Evolutionary conservation across 2,113 vertebrate genomes (phyloP), one percentile per base, ranked within the genome.

Genomic region (Cyanoramphus novaezelandiae): DNA sequence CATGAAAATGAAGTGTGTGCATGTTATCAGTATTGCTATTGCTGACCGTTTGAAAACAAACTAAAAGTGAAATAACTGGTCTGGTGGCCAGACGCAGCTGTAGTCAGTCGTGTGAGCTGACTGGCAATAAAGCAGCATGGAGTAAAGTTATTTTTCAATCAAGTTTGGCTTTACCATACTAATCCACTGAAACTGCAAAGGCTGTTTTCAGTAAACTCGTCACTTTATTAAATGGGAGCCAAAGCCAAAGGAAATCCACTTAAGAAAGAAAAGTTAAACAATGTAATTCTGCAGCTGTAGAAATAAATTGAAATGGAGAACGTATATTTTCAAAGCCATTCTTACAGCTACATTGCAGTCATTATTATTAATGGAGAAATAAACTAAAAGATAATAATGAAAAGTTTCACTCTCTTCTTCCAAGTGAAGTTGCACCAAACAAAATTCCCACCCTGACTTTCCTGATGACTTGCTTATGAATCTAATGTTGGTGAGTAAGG

Each of bases 141-240:
- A 91, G 86, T 25, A 39, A 97, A 97, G 96, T 97, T 98, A 97
- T 97, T 98, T 98, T 98, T 97, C 97, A 98, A 98, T 98, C 97
- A 98, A 98, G 70, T 97, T 79, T 37, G 97, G 94, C 97, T 98
- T 98, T 98, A 75, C 94, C 2, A 2, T 41, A 13, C 95, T 98
- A 98, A 98, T 98, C 97, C 97, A 74, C 74, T 87, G 91, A 88
- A 95, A 81, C 81, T 62, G 90, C 80, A 87, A 76, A 82, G 69
- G 91, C 93, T 93, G 86, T 97, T 96, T 97, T 96, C 88, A 93
- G 85, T 95, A 79, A 97, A 93, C 83, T 90, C 14, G 33, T 97
- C 92, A 77, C 91, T 96, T 96, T 96, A 96, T 97, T 97, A 98
- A 95, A 93, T 78, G 47, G 81, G 62, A 95, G 72, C 46, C 62